Base-by-base conservation (phyloP, 2,888 invertebrate species). In the Onthophagus sagittarius region DNA sequence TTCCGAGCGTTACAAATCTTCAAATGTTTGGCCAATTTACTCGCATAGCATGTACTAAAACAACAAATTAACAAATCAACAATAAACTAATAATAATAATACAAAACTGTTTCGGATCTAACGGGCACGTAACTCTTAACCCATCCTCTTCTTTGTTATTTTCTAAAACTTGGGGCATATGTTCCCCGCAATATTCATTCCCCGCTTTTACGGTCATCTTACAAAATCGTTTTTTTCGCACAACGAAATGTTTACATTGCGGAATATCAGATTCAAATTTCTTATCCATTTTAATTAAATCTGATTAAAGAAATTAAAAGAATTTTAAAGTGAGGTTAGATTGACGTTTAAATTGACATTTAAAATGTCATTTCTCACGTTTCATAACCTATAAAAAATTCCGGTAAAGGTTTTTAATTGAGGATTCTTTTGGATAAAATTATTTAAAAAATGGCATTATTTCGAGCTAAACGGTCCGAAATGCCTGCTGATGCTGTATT, bases 121-220 rank as follows among this genome's bases (percentile, higher is more conserved):
- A 85, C 0, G 94, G 94, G 79, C 94, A 94, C 15, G 89, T 87
- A 75, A 94, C 88, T 72, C 94, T 87, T 63, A 84, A 81, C 79
- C 86, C 84, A 72, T 77, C 7, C 76, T 76, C 77, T 4, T 76
- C 77, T 23, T 78, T 15, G n/a, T 14, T 64, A 15, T 64, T 15
- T 64, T 23, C 64, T 15, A 64, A 15, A 67, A n/a, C 13, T 23
- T 67, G 67, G 3, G 84, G 88, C 75, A 88, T 86, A 82, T 93
- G 94, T 81, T 94, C 94, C 0, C 92, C 93, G 81, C 94, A 94
- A 81, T 89, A 94, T 75, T 88, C 85, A 15, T 88, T 88, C 0
- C 91, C 92, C n/a, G 88, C 86, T 76, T 89, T 89, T 4, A 92
- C 90, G 0, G 91, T 89, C 93, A 94, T 93, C 77, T 92, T 91